A percentile compares a stretch with the other conserved stretches of the same genome.
Evolutionary conservation across 2,888 invertebrate species (phyloP).

Genomic region (Punctoribates punctum): DNA sequence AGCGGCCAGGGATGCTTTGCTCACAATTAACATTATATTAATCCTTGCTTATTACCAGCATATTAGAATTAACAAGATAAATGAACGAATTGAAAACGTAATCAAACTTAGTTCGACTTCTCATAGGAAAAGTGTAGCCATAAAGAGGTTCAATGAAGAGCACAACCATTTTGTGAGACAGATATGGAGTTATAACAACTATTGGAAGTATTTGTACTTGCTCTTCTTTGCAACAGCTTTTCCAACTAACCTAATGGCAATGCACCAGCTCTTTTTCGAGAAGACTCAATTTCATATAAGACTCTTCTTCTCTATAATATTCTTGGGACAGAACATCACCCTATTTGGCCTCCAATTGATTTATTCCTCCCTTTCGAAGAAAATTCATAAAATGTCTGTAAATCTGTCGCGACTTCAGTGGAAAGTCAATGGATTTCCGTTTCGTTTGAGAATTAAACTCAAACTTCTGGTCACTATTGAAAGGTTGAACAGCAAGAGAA

Average conservation of each 20-base stretch:
- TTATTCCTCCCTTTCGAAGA: neutral
- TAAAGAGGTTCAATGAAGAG: neutral
- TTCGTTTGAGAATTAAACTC: neutral
- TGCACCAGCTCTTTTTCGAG: conserved; percentile 6
- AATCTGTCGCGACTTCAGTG: neutral
- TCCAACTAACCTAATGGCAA: neutral
- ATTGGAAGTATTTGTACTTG: neutral
- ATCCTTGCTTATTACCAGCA: neutral
- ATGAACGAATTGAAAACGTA: neutral
- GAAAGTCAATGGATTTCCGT: neutral
- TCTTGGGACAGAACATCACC: too few relatives aligned
- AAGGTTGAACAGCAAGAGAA: neutral
- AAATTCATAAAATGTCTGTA: neutral
- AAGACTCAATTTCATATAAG: neutral
- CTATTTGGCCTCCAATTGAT: neutral
- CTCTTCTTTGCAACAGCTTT: neutral
- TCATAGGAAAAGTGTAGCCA: neutral
- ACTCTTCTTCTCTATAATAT: neutral
- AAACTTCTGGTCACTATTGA: conserved; percentile 2
- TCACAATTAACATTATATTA: neutral
- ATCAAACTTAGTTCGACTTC: neutral
- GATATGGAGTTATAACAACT: neutral
- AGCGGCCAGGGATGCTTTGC: neutral
- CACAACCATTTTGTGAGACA: neutral
- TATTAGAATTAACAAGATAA: neutral